Conservation (phyloP, 2,797 vertebrate species). For the Thripadectes ignobilis region DNA sequence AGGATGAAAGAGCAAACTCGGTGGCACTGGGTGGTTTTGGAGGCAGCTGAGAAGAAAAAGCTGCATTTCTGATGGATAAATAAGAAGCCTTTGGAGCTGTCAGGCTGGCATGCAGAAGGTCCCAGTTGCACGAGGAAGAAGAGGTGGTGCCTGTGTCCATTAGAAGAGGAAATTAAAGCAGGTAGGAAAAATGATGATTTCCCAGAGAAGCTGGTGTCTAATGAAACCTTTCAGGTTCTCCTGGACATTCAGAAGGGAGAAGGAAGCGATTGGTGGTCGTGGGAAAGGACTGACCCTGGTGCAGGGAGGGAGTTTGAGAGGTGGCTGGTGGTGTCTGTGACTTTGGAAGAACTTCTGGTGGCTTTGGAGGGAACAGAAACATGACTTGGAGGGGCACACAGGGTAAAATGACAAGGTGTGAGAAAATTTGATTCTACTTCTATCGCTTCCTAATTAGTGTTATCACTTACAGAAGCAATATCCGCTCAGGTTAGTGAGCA, state of each 20-base stretch:
- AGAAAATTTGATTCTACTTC: neutral
- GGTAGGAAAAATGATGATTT: neutral
- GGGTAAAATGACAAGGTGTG: neutral
- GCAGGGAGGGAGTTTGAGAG: rapidly evolving
- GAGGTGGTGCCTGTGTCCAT: neutral
- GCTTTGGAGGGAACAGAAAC: neutral
- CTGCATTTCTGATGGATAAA: neutral
- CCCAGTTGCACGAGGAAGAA: neutral
- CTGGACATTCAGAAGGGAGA: neutral
- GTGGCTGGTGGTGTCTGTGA: no score
- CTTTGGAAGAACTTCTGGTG: neutral
- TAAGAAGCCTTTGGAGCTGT: neutral
- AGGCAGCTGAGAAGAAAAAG: neutral
- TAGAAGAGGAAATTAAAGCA: neutral
- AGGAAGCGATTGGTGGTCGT: neutral
- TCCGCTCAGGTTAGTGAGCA: neutral
- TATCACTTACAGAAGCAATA: neutral
- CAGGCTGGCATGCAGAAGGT: neutral
- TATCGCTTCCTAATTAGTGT: neutral
- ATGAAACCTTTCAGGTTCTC: neutral
- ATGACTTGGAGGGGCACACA: neutral
- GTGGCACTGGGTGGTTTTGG: neutral
- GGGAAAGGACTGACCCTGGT: neutral
- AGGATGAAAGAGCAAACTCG: neutral
- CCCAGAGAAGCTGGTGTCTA: neutral